Evolutionary conservation across 2,113 vertebrate genomes (phyloP).

Genomic region (Guaruba guarouba): DNA sequence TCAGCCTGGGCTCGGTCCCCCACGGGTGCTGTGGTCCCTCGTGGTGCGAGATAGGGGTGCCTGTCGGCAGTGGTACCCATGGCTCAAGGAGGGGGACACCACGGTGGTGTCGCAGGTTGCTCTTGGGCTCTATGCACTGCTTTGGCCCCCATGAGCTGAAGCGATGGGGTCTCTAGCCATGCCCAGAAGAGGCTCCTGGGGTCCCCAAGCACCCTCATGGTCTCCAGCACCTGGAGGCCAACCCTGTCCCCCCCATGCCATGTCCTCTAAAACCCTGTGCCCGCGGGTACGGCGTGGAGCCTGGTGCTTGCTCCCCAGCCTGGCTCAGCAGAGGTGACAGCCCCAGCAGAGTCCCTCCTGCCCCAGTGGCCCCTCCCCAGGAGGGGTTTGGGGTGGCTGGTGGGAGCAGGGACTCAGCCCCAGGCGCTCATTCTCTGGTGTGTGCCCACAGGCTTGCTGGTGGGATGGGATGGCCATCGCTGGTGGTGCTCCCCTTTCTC

Average conservation of each 20-base stretch:
- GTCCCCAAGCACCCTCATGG: background rate
- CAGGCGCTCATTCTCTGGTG: background rate
- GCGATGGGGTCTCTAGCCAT: background rate
- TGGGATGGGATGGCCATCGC: background rate
- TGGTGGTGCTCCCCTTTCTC: constrained; percentile 28
- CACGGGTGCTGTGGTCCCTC: fast-evolving
- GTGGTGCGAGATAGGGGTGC: fast-evolving
- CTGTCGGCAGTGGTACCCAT: background rate
- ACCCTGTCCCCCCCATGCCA: background rate
- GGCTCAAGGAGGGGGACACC: background rate
- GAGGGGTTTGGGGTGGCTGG: background rate
- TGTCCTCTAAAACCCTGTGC: background rate
- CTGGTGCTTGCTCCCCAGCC: background rate
- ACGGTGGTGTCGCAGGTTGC: fast-evolving
- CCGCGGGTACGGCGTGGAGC: fast-evolving
- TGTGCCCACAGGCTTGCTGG: background rate
- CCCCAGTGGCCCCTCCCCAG: background rate
- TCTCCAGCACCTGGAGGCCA: background rate
- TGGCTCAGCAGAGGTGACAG: background rate
- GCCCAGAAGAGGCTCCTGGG: background rate
- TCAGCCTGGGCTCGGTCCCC: fast-evolving
- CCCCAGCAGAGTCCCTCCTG: background rate
- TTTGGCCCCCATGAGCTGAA: fast-evolving
- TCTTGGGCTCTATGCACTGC: background rate
- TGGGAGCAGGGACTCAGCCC: background rate